Percentiles rank a stretch among this genome's conserved stretches.
Evolutionary conservation across 2,113 vertebrate species (phyloP).

Genomic region (Daubentonia madagascariensis): DNA sequence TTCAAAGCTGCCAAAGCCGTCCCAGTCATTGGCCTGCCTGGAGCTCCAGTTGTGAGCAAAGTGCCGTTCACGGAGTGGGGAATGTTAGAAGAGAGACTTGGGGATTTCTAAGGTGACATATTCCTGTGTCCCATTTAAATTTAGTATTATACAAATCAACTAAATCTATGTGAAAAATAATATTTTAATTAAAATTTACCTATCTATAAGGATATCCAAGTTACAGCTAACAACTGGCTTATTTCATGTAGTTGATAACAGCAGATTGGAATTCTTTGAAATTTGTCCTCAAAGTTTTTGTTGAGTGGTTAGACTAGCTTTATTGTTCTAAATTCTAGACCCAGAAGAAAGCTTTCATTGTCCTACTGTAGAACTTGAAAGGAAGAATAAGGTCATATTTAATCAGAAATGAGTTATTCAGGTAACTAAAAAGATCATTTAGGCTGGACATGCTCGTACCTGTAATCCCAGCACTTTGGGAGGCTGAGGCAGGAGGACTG

Average conservation of each 20-base stretch:
- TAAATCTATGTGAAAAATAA: not conserved
- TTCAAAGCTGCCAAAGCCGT: accelerated
- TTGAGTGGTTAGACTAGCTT: accelerated
- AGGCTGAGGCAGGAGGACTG: too few species aligned
- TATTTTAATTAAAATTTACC: not conserved
- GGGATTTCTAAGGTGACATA: accelerated
- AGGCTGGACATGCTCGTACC: too few species aligned
- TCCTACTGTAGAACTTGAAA: not conserved
- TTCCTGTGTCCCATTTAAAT: not conserved
- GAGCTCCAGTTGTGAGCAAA: accelerated
- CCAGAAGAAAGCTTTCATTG: not conserved
- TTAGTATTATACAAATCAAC: not conserved
- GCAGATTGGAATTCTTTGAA: not conserved
- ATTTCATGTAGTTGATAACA: accelerated
- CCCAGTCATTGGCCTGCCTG: accelerated
- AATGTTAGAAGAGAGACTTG: accelerated
- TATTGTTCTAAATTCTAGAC: not conserved
- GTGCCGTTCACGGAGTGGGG: accelerated
- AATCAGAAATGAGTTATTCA: not conserved
- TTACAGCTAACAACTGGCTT: accelerated
- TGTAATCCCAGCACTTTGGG: too few species aligned
- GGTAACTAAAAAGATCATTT: not conserved
- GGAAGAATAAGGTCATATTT: not conserved
- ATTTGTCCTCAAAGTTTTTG: accelerated
- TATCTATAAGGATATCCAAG: accelerated